Evolutionary conservation across 1,140 invertebrate genomes (phyloP).

Genomic region (Brachionus calyciflorus): DNA sequence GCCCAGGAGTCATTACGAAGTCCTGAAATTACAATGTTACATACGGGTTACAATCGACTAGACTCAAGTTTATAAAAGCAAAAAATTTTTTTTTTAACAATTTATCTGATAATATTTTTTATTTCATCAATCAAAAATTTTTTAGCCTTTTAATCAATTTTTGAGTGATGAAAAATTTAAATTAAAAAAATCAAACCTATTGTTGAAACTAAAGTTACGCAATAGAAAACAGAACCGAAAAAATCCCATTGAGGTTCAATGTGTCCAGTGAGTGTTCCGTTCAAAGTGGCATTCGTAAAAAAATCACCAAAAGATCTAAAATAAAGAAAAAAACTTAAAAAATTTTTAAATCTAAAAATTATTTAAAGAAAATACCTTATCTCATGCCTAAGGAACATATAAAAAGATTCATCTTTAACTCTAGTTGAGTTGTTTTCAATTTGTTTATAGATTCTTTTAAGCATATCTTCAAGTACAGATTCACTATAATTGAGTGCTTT

Average conservation of each 20-base stretch:
- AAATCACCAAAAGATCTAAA: conserved; percentile 9
- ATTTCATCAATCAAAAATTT: too few relatives aligned
- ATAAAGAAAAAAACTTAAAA: neutral
- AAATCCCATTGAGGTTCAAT: conserved; percentile 46
- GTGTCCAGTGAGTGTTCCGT: conserved; percentile 7
- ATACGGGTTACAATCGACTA: too few relatives aligned
- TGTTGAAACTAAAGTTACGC: conserved; percentile 45
- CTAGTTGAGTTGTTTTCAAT: conserved; percentile 41
- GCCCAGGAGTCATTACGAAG: too few relatives aligned
- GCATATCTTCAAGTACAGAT: conserved; percentile 33
- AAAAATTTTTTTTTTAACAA: too few relatives aligned
- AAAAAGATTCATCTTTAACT: conserved; percentile 35
- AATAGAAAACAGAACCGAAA: conserved; percentile 45
- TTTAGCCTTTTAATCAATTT: too few relatives aligned
- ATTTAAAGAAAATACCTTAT: conserved; percentile 3
- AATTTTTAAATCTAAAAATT: neutral
- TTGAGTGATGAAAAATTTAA: neutral
- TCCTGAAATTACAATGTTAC: too few relatives aligned
- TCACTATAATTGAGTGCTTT: conserved; percentile 12
- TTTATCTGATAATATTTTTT: too few relatives aligned
- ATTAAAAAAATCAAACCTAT: conserved; percentile 32
- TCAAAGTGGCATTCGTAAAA: conserved; percentile 31
- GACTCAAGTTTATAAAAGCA: too few relatives aligned
- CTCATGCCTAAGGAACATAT: conserved; percentile 1
- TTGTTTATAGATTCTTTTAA: conserved; percentile 34